phyloP scores from a whole-genome alignment of 2,797 vertebrate species.

The Artibeus jamaicensis region DNA sequence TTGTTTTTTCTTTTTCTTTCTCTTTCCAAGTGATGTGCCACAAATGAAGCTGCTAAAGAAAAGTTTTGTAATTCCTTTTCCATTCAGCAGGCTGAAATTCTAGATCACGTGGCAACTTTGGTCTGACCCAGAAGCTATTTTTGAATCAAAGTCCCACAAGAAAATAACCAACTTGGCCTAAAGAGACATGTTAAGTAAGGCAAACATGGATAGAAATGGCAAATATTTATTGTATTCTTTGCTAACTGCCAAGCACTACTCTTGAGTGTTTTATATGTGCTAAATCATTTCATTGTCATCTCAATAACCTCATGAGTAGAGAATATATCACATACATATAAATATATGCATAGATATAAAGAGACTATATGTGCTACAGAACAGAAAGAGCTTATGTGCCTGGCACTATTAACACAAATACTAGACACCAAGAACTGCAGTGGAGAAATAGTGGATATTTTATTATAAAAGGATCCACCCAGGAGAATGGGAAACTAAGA shows the following conservation, averaged over 20 bases:
- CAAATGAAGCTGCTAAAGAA: neutral
- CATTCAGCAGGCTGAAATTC: neutral
- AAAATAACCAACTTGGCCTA: neutral
- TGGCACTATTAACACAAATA: neutral
- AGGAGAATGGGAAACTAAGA: neutral
- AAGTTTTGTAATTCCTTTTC: neutral
- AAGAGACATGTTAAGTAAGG: neutral
- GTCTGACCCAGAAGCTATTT: slow-evolving; percentile 3
- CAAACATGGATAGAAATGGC: neutral
- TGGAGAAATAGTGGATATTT: neutral
- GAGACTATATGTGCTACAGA: neutral
- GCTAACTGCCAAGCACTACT: neutral
- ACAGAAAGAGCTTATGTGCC: neutral
- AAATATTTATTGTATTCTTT: neutral
- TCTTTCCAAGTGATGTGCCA: neutral
- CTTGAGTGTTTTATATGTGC: neutral
- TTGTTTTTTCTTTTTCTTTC: neutral
- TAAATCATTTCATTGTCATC: neutral
- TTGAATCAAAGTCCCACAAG: neutral
- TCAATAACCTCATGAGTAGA: neutral
- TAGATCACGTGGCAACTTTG: slow-evolving; percentile 23
- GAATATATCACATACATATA: neutral
- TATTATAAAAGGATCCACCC: neutral
- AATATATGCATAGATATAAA: neutral
- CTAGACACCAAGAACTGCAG: neutral